phyloP scores from a whole-genome alignment of 2,888 invertebrate species.

The Podotricha telesiphe region DNA sequence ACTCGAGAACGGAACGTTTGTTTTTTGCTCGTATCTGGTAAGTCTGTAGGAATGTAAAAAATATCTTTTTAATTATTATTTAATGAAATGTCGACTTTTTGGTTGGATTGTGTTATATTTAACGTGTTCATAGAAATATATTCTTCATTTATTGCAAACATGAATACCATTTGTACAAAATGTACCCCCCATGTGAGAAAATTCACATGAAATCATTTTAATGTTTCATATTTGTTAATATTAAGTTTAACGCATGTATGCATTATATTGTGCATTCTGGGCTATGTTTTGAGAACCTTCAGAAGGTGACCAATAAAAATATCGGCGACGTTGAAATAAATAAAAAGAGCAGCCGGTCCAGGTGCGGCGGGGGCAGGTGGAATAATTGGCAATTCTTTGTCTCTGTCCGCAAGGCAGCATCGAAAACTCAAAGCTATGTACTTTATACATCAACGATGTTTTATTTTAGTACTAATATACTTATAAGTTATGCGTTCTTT shows the following conservation, averaged over 20 bases:
- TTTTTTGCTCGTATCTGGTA: slow-evolving; percentile 42
- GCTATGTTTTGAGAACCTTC: slow-evolving; percentile 63
- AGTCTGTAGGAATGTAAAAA: slow-evolving; percentile 36
- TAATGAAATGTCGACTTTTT: background rate
- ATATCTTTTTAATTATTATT: slow-evolving; percentile 13
- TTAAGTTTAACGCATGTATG: background rate
- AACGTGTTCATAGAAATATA: background rate
- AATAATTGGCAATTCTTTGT: slow-evolving; percentile 84
- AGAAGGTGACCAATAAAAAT: slow-evolving; percentile 80
- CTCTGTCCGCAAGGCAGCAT: slow-evolving; percentile 66
- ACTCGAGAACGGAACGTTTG: slow-evolving; percentile 33
- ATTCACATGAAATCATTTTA: background rate
- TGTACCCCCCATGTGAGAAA: too few relatives aligned
- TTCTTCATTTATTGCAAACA: background rate
- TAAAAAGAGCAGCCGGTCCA: slow-evolving; percentile 80
- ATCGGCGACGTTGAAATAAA: slow-evolving; percentile 80
- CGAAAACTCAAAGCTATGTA: slow-evolving; percentile 63
- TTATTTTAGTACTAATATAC: slow-evolving; percentile 57
- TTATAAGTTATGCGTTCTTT: slow-evolving; percentile 30
- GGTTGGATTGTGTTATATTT: background rate
- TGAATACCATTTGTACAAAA: background rate
- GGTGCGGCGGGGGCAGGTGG: slow-evolving; percentile 80
- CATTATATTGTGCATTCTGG: slow-evolving; percentile 35
- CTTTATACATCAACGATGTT: slow-evolving; percentile 59
- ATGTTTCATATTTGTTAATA: background rate